These are phyloP conservation scores for Salpingus planirostris DNA, from an alignment of 2,888 invertebrate genomes.

Conservation along the genomic window DNA sequence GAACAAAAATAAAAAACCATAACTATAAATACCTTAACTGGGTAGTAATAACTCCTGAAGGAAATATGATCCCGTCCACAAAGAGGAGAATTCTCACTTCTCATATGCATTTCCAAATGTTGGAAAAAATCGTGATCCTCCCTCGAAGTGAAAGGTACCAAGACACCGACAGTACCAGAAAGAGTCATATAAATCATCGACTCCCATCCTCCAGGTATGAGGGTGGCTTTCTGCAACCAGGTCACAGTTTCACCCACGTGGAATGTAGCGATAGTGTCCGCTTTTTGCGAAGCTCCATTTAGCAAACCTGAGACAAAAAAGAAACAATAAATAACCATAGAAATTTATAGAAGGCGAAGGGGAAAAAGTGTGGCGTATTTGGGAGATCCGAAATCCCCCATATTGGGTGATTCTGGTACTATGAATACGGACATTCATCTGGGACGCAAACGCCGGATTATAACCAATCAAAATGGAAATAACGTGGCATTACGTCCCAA, in stretches of 20 bases:
- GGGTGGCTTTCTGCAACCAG: slow-evolving; percentile 81
- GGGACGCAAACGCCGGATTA: slow-evolving; percentile 10
- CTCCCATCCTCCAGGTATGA: slow-evolving; percentile 97
- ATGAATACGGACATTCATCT: slow-evolving; percentile 10
- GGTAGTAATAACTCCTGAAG: slow-evolving; percentile 94
- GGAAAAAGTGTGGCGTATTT: slow-evolving; percentile 7
- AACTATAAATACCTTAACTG: slow-evolving; percentile 65
- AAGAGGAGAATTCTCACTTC: slow-evolving; percentile 91
- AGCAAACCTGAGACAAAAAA: slow-evolving; percentile 55
- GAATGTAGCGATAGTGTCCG: slow-evolving; percentile 86
- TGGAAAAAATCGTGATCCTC: slow-evolving; percentile 99
- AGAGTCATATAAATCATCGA: slow-evolving; percentile 93
- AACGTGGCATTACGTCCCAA: slow-evolving; percentile 5
- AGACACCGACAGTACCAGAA: slow-evolving; percentile 86
- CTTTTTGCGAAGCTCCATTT: slow-evolving; percentile 96
- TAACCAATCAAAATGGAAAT: slow-evolving; percentile 9
- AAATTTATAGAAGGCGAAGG: not conserved
- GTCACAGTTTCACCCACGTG: slow-evolving; percentile 95
- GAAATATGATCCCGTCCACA: slow-evolving; percentile 97
- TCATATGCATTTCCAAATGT: slow-evolving; percentile 99
- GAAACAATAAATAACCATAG: not conserved
- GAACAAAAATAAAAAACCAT: too few relatives aligned
- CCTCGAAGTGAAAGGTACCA: slow-evolving; percentile 89
- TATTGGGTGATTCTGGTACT: slow-evolving; percentile 8
- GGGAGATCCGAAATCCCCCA: slow-evolving; percentile 11